These are phyloP conservation scores for Cercopithecus mona DNA, from an alignment of 2,113 vertebrate species.

Conservation along the genomic window DNA sequence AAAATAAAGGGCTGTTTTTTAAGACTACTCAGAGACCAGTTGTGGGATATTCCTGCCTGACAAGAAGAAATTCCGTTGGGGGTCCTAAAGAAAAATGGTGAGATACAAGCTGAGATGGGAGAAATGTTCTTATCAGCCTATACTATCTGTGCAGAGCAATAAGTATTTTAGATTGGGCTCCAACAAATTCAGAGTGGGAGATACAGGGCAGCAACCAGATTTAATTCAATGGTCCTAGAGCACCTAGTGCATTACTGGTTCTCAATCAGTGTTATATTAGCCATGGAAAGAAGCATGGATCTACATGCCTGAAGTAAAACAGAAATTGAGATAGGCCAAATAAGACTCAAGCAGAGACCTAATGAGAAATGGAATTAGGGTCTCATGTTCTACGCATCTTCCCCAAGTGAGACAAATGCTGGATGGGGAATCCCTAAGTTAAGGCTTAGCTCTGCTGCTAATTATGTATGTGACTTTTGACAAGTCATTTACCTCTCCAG, in stretches of 20 bases:
- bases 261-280: slow-evolving; percentile 43
- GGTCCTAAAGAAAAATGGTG: not conserved
- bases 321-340: slow-evolving; percentile 1
- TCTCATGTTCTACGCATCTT: not conserved
- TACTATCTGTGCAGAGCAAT: not conserved
- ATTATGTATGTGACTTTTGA: slow-evolving; percentile 27
- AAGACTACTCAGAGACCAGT: not conserved
- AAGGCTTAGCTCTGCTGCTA: not conserved
- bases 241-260: slow-evolving; percentile 36
- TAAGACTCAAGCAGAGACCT: not conserved
- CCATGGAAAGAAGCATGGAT: slow-evolving; percentile 3
- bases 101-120: not conserved
- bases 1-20: slow-evolving; percentile 10
- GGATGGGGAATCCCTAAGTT: not conserved
- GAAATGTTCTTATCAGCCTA: slow-evolving; percentile 3
- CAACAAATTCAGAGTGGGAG: slow-evolving; percentile 9
- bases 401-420: not conserved
- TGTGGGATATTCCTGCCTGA: not conserved
- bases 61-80: not conserved
- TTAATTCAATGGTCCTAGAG: slow-evolving; percentile 39
- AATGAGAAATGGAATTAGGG: slow-evolving; percentile 37
- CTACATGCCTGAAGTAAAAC: not conserved
- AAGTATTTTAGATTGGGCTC: slow-evolving; percentile 28
- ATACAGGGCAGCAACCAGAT: not conserved
- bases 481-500: not conserved